Evolutionary conservation across 1,140 invertebrate genomes (phyloP).

Genomic region (Zaprionus nigranus): DNA sequence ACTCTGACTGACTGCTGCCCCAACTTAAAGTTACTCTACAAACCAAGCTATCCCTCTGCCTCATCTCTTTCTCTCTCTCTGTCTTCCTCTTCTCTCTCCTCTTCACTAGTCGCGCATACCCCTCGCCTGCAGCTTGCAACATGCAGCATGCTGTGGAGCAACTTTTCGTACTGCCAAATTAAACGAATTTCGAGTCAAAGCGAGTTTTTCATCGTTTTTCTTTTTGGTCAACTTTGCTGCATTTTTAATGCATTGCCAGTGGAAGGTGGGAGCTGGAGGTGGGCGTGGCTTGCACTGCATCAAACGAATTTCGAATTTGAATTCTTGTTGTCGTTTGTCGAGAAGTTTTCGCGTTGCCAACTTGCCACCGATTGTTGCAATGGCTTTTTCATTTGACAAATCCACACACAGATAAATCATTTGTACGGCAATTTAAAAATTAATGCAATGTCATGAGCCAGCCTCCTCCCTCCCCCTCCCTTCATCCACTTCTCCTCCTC

Average conservation of each 20-base stretch:
- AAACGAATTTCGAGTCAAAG: slow-evolving; percentile 67
- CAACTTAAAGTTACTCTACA: background rate
- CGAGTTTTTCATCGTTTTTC: slow-evolving; percentile 16
- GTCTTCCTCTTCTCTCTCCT: background rate
- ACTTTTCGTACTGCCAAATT: slow-evolving; percentile 69
- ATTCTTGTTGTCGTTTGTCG: slow-evolving; percentile 59
- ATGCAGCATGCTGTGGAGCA: slow-evolving; percentile 27
- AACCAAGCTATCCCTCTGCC: background rate
- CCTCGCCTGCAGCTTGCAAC: background rate
- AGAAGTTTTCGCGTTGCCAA: slow-evolving; percentile 36
- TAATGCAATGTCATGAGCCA: slow-evolving; percentile 53
- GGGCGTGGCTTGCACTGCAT: slow-evolving; percentile 34
- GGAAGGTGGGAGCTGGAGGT: slow-evolving; percentile 15
- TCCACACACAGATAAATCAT: slow-evolving; percentile 68
- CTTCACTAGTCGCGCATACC: background rate
- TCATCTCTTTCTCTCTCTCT: background rate
- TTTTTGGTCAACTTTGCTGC: slow-evolving; percentile 38
- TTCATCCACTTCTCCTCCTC: background rate
- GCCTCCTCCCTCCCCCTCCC: background rate
- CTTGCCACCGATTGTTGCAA: slow-evolving; percentile 36
- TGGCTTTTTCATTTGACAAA: slow-evolving; percentile 66
- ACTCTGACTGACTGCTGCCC: background rate
- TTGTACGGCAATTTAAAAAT: slow-evolving; percentile 73
- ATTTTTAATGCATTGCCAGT: slow-evolving; percentile 57
- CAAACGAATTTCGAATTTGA: slow-evolving; percentile 73